These are phyloP conservation scores for Oscheius onirici DNA, from an alignment of 2,888 invertebrate genomes.

Conservation along the genomic window DNA sequence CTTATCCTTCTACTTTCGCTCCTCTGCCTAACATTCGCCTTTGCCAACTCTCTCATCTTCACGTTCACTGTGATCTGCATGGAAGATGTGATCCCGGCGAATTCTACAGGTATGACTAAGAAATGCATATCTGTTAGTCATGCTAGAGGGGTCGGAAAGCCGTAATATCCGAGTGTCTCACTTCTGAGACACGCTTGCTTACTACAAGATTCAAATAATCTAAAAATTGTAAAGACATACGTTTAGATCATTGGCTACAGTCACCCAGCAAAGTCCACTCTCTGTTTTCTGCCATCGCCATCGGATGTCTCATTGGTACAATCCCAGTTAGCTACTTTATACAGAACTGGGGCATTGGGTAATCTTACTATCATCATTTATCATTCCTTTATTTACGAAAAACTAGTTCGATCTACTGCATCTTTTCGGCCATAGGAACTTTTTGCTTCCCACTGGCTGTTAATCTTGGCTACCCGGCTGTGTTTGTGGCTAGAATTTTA, in stretches of 20 bases:
- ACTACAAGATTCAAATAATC: not conserved
- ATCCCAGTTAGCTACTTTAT: conserved; percentile 30
- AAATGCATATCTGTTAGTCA: not conserved
- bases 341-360: conserved; percentile 3
- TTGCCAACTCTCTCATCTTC: conserved; percentile 38
- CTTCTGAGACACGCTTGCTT: no score
- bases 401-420: conserved; percentile 31
- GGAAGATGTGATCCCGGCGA: conserved; percentile 28
- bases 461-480: conserved; percentile 31
- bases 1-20: conserved; percentile 23
- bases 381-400: no score
- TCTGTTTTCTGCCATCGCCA: conserved; percentile 43
- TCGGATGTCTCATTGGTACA: conserved; percentile 43
- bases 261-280: conserved; percentile 37
- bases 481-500: conserved; percentile 33
- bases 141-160: no score
- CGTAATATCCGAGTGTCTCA: no score
- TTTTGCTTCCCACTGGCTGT: conserved; percentile 43
- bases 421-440: conserved; percentile 38
- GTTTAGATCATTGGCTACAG: conserved; percentile 42
- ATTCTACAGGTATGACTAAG: not conserved
- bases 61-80: conserved; percentile 52
- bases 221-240: not conserved
- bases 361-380: no score
- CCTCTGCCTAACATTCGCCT: conserved; percentile 34